Evolutionary conservation across 2,797 vertebrate species (phyloP), one percentile per base, ranked within the genome.

Genomic region (Danio jaintianensis): DNA sequence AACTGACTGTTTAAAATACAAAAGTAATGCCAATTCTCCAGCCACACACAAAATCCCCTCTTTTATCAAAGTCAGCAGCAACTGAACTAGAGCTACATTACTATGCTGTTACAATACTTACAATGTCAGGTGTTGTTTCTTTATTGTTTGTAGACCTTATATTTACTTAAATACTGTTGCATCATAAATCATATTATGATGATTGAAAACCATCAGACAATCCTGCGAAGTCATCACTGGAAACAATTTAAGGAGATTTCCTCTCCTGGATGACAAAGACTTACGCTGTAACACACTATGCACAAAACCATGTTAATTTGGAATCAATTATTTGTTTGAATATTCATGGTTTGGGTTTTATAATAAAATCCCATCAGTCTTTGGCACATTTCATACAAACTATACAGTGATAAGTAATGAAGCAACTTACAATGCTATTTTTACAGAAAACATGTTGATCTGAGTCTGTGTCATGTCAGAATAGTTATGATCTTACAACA

Each of bases 351-450:
- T 62, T 29, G 13, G 6, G 50, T 18, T 22, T 47, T 40, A 20
- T 29, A 40, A n/a, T 59, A 47, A 78, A 45, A 42, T 42, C 16
- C 22, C 29, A 48, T 69, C n/a, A 22, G 55, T 52, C 67, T 70
- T 62, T 70, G 66, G 55, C 10, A 70, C 55, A 61, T 68, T 77
- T 56, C 3, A 56, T 66, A 64, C 18, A 10, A 18, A 11, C 29
- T 43, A 38, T 15, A 67, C 38, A 47, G 7, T 7, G 29, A 29
- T 29, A 29, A 29, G 29, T 29, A 29, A 29, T 29, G 29, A 29
- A 29, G 29, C 29, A 29, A 29, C 29, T 29, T 29, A 29, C 29
- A n/a, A n/a, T 10, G 7, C 22, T 4, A 68, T 38, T 75, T 56
- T 36, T 40, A 56, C 0, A 7, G 22, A 56, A 64, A 45, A 55